These are phyloP conservation scores for Calameuta filiformis DNA, from an alignment of 2,888 invertebrate species.

Conservation along the genomic window DNA sequence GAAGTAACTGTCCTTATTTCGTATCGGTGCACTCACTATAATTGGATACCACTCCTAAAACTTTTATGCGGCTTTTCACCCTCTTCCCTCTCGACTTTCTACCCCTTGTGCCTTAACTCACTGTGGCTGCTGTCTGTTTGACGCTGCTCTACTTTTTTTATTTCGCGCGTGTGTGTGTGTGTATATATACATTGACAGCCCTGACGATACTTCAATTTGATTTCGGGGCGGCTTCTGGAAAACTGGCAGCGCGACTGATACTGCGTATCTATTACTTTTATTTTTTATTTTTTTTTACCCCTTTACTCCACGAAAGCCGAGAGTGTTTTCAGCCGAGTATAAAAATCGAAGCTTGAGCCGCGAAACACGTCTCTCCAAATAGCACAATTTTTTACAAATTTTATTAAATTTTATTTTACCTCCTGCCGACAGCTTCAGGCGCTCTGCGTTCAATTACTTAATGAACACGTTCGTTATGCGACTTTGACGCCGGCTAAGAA, in stretches of 20 bases:
- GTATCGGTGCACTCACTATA: conserved; percentile 58
- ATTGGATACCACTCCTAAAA: conserved; percentile 43
- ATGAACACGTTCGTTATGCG: conserved; percentile 12
- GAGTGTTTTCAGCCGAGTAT: neutral
- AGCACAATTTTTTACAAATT: neutral
- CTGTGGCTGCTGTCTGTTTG: neutral
- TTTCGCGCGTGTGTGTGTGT: too few relatives aligned
- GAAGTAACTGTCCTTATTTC: conserved; percentile 43
- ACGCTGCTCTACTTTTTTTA: too few relatives aligned
- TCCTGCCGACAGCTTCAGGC: neutral
- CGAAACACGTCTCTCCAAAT: neutral
- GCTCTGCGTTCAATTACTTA: conserved; percentile 2
- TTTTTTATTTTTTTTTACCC: neutral
- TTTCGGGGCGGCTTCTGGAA: neutral
- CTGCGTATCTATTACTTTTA: neutral
- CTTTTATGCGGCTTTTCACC: neutral
- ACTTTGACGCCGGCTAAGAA: neutral
- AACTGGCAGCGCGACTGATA: neutral
- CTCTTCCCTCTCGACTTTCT: neutral
- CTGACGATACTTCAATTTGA: neutral
- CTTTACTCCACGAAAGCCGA: neutral
- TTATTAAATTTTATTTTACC: neutral
- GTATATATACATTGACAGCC: neutral
- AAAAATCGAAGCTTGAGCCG: neutral
- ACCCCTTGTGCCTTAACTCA: neutral